Evolutionary conservation across 2,113 vertebrate genomes (phyloP), one percentile per base, ranked within the genome.

Genomic region (Misgurnus mizolepis): DNA sequence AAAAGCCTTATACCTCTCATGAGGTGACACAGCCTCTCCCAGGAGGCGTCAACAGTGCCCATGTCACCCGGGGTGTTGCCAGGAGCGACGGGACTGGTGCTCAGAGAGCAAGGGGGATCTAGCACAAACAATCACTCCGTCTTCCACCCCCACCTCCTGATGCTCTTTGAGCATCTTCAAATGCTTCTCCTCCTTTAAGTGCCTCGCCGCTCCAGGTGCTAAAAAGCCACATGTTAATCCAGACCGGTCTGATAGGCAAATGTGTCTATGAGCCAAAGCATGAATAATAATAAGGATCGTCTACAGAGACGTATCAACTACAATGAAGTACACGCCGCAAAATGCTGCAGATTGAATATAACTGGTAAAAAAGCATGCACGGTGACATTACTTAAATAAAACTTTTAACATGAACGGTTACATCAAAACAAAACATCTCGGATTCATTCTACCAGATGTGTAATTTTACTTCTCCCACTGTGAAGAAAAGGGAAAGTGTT

Each of bases 61-160:
- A 53, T 53, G 78, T 86, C 87, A 87, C 84, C 84, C 69, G 80
- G 77, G 82, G 89, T 88, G 89, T 87, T 85, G 88, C 89, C 89
- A 87, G 85, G 84, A 89, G 88, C 86, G 70, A 85, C 69, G 53
- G 85, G 78, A 76, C 64, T 41, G 58, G 64, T 78, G 84, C 85
- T 81, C 80, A 47, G 80, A 85, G 88, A 84, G 58, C 22, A 80
- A 10, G 73, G 78, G 14, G 43, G 75, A 82, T 71, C 18, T 56
- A 87, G 83, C 75, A 79, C 80, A 85, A 84, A 88, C 83, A 82
- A 81, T 71, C 49, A 72, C 39, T 5, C 18, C 56, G 56, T 66
- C 22, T 61, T 43, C 76, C 43, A 43, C 71, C 34, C 66, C 58
- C 58, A 8, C 71, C 27, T 47, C 14, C 76, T 65, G 43, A 67